Evolutionary conservation across 2,797 vertebrate genomes (phyloP).

Genomic region (Rhyacichthys aspro): DNA sequence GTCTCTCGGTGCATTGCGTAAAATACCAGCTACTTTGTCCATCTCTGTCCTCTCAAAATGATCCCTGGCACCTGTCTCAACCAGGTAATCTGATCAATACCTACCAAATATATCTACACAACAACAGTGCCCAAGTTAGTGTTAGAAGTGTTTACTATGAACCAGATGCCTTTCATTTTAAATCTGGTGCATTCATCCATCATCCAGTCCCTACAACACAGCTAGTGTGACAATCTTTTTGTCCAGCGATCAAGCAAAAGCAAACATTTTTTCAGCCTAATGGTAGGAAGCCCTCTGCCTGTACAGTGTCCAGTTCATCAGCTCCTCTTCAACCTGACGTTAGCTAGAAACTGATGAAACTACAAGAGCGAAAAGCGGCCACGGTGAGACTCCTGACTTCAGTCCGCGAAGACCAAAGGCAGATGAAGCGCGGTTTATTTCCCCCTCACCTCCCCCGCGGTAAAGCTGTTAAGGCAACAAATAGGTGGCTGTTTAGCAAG

Average conservation of each 20-base stretch:
- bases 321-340: conserved; percentile 38
- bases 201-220: conserved; percentile 41
- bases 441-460: conserved; percentile 17
- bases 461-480: conserved; percentile 26
- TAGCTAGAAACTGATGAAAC: conserved; percentile 61
- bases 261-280: background rate
- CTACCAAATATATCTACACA: conserved; percentile 17
- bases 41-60: conserved; percentile 3
- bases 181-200: conserved; percentile 77
- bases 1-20: conserved; percentile 16
- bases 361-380: conserved; percentile 48
- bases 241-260: conserved; percentile 19
- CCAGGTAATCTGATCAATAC: conserved; percentile 29
- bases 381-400: conserved; percentile 51
- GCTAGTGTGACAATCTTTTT: conserved; percentile 28
- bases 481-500: conserved; percentile 43
- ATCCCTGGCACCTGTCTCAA: conserved; percentile 53
- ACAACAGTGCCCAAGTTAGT: background rate
- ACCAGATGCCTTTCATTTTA: conserved; percentile 45
- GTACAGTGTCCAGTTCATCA: conserved; percentile 17
- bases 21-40: conserved; percentile 27
- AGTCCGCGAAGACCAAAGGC: conserved; percentile 39
- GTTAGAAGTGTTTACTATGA: conserved; percentile 43
- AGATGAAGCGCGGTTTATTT: conserved; percentile 43
- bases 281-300: background rate